These are phyloP conservation scores for Brachionus plicatilis DNA, from an alignment of 1,140 invertebrate genomes.

Conservation along the genomic window DNA sequence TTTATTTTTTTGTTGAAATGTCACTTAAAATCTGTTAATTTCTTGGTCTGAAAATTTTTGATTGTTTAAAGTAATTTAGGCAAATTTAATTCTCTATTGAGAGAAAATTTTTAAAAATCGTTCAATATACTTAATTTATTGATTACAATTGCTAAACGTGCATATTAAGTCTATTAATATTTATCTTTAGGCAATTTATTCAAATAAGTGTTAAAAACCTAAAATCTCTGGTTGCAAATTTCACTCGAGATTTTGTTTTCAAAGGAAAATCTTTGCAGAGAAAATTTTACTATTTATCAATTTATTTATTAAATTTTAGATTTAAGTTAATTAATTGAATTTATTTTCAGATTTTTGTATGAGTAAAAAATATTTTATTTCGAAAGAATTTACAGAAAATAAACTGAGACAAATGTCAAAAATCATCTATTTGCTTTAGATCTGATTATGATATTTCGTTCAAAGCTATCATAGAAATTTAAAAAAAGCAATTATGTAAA, in stretches of 20 bases:
- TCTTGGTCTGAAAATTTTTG: not conserved
- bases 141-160: not conserved
- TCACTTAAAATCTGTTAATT: not conserved
- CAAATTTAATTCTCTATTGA: not conserved
- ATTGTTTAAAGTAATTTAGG: not conserved
- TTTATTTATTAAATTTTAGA: not conserved
- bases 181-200: conserved; percentile 1
- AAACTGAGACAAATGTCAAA: too few relatives aligned
- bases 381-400: too few relatives aligned
- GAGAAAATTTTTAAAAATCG: not conserved
- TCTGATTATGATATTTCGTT: not conserved
- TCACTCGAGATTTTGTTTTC: not conserved
- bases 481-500: not conserved
- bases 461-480: not conserved
- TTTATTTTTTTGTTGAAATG: not conserved
- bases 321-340: not conserved
- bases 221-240: not conserved
- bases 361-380: not conserved
- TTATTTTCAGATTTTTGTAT: too few relatives aligned
- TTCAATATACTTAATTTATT: not conserved
- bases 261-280: not conserved
- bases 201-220: not conserved
- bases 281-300: not conserved
- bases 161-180: not conserved
- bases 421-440: too few relatives aligned